Conservation (phyloP, 2,797 vertebrate genomes). For the Sebastes taczanowskii region DNA sequence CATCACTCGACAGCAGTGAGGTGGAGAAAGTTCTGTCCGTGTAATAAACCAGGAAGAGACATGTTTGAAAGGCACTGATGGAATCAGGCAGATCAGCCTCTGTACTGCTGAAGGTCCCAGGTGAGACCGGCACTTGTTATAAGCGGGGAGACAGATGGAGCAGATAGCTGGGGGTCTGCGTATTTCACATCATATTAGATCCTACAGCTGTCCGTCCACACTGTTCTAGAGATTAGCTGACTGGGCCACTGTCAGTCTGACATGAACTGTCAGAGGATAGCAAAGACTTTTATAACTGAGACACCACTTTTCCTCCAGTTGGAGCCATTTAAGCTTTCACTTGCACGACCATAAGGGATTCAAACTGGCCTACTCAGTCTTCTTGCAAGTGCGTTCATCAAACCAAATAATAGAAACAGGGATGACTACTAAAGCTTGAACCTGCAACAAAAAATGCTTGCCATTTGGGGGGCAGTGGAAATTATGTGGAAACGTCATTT, state of each 20-base stretch:
- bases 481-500: neutral
- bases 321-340: conserved; percentile 36
- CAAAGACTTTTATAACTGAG: conserved; percentile 1
- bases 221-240: conserved; percentile 42
- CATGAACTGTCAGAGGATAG: conserved; percentile 31
- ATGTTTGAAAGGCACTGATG: conserved; percentile 42
- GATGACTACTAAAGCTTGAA: neutral
- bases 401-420: neutral
- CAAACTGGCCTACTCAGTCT: neutral
- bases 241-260: conserved; percentile 33
- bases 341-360: neutral
- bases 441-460: neutral
- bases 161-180: conserved; percentile 3
- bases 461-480: neutral
- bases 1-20: conserved; percentile 65
- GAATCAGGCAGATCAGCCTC: conserved; percentile 34
- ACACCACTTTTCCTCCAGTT: conserved; percentile 18
- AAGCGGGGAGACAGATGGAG: conserved; percentile 36
- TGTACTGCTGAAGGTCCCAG: conserved; percentile 38
- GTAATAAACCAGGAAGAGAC: conserved; percentile 68
- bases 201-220: conserved; percentile 32
- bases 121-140: conserved; percentile 47
- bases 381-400: neutral
- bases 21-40: conserved; percentile 67
- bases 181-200: conserved; percentile 45